Evolutionary conservation across 2,888 invertebrate genomes (phyloP).

Genomic region (Orthosia cruda): DNA sequence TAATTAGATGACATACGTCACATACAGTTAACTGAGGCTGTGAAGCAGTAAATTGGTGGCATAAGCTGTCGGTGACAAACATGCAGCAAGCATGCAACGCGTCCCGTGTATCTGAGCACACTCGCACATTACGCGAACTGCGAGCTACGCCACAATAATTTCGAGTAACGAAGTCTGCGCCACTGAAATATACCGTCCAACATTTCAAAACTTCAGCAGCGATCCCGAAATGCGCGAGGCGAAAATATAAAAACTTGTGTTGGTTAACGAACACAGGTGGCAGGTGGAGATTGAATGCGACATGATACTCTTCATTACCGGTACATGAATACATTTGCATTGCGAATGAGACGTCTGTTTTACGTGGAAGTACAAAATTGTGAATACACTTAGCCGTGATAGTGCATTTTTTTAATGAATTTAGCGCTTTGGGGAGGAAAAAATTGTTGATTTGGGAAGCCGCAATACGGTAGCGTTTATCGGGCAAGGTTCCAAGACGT

Average conservation of each 20-base stretch:
- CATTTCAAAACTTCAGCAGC: conserved; percentile 71
- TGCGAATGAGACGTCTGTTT: conserved; percentile 65
- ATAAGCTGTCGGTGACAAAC: conserved; percentile 65
- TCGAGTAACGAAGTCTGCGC: conserved; percentile 69
- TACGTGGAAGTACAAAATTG: conserved; percentile 50
- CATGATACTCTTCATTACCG: conserved; percentile 72
- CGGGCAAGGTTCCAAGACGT: conserved; percentile 88
- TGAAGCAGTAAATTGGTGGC: conserved; percentile 66
- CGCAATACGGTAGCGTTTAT: conserved; percentile 84
- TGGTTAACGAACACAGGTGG: conserved; percentile 68
- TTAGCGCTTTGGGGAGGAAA: conserved; percentile 51
- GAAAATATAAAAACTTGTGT: conserved; percentile 64
- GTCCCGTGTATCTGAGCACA: conserved; percentile 32
- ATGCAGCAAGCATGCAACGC: conserved; percentile 44
- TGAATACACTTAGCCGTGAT: conserved; percentile 43
- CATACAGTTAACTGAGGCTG: conserved; percentile 58
- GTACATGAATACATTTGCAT: conserved; percentile 73
- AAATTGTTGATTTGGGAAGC: conserved; percentile 63
- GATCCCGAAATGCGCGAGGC: conserved; percentile 61
- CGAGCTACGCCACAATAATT: conserved; percentile 71
- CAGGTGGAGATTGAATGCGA: conserved; percentile 70
- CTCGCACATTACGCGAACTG: conserved; percentile 57
- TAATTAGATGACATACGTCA: conserved; percentile 28
- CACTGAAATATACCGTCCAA: conserved; percentile 70
- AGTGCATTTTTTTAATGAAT: conserved; percentile 43